Evolutionary conservation across 2,113 vertebrate species (phyloP).

Genomic region (Peromyscus maniculatus): DNA sequence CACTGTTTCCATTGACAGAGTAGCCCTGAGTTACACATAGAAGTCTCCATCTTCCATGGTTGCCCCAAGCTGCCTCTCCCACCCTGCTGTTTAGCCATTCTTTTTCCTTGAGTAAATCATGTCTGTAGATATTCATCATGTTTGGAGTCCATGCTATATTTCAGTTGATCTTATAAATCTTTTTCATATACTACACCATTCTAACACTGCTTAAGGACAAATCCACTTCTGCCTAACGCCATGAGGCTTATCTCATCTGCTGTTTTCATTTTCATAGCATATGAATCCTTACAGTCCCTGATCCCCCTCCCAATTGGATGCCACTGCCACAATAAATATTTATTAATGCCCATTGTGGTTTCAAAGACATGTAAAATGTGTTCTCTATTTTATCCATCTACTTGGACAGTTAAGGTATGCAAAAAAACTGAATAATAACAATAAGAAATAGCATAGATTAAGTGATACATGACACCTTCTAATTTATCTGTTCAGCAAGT

Average conservation of each 20-base stretch:
- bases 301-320: not conserved
- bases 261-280: constrained; percentile 8
- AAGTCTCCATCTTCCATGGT: not conserved
- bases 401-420: constrained; percentile 48
- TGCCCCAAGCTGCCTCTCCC: not conserved
- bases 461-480: constrained; percentile 57
- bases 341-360: constrained; percentile 49
- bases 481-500: constrained; percentile 75
- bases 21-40: not conserved
- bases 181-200: not conserved
- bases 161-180: not conserved
- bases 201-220: constrained; percentile 51
- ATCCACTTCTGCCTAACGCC: not conserved
- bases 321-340: constrained; percentile 61
- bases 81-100: not conserved
- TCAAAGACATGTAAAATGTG: constrained; percentile 31
- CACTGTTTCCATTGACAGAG: not conserved
- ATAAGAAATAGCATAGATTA: constrained; percentile 16
- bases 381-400: not conserved
- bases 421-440: constrained; percentile 57
- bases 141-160: not conserved
- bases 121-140: not conserved
- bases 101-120: not conserved
- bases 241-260: not conserved
- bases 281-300: constrained; percentile 15